Base-by-base conservation (phyloP, 2,888 invertebrate species). In the Cataglyphis altisquamis region DNA sequence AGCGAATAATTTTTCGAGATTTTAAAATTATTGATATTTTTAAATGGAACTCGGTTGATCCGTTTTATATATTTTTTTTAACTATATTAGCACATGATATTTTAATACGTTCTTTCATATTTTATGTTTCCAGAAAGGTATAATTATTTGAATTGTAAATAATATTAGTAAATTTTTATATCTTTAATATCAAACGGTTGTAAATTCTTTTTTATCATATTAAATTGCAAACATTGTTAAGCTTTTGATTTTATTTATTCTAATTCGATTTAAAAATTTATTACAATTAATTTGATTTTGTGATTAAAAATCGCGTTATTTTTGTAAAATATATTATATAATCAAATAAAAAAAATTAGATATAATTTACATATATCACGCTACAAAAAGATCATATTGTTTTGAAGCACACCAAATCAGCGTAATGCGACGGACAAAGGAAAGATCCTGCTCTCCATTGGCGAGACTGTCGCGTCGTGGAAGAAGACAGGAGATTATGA, bases 401-500 rank as follows among this genome's bases (percentile, higher is more conserved):
- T 66, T 84, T 29, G 88, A 82, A 84, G 39, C n/a, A 55, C 73
- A 18, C 85, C 87, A 0, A 83, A 39, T 45, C 86, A 60, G 18
- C 73, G 29, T 72, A 70, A 39, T 6, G 15, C 15, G 4, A 29
- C 36, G 0, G 68, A 70, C 6, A 86, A 90, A 10, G 92, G 91
- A 9, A 93, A 91, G 75, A 68, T 93, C 45, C 82, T 94, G 2
- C 36, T 91, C 12, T 80, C 83, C 41, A 89, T 92, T 60, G 94
- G 94, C 0, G 60, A 83, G 6, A 87, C 89, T 6, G 52, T 92
- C 0, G 12, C 66, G 3, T 85, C 88, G 18, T 94, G 94, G 94
- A 91, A 88, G 39, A 90, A 83, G 21, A 45, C 84, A 8, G 67
- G 83, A 18, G 85, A 88, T 21, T 77, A 86, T 29, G 80, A 84